Percentiles rank a stretch among this genome's conserved stretches.
Conservation (phyloP, 2,113 vertebrate species). For the Sminthopsis crassicaudata region DNA sequence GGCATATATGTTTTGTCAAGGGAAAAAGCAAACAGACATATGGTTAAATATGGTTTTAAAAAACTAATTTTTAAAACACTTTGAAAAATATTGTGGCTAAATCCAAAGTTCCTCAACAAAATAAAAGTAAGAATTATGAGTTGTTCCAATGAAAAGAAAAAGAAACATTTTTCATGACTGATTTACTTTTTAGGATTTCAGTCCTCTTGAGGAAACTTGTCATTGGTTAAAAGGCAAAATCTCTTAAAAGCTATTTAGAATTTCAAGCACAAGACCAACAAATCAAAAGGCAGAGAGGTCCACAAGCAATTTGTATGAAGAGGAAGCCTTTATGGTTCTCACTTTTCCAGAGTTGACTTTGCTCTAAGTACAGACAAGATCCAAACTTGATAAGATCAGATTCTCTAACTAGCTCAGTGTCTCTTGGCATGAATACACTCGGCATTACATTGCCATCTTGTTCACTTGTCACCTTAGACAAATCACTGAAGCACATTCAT, state of each 20-base stretch:
- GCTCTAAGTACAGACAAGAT: neutral
- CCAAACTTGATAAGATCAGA: neutral
- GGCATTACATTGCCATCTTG: neutral
- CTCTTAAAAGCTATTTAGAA: neutral
- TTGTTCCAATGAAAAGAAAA: neutral
- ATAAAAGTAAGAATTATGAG: neutral
- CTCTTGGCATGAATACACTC: neutral
- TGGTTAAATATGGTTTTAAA: too few species aligned
- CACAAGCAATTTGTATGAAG: neutral
- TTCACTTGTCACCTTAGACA: neutral
- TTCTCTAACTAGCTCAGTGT: neutral
- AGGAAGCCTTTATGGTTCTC: too few species aligned
- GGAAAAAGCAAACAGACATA: neutral
- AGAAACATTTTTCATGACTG: neutral
- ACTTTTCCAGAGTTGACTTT: neutral
- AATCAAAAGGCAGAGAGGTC: neutral
- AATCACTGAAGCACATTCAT: neutral
- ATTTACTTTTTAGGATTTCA: neutral
- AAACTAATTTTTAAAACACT: neutral
- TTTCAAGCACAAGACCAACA: neutral
- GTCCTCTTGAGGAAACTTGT: neutral
- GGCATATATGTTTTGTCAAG: neutral
- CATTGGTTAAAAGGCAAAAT: slow-evolving; percentile 9
- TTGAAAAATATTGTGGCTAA: neutral
- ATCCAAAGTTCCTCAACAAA: neutral